Base-by-base conservation (phyloP, 2,113 vertebrate species). In the Elgaria multicarinata region DNA sequence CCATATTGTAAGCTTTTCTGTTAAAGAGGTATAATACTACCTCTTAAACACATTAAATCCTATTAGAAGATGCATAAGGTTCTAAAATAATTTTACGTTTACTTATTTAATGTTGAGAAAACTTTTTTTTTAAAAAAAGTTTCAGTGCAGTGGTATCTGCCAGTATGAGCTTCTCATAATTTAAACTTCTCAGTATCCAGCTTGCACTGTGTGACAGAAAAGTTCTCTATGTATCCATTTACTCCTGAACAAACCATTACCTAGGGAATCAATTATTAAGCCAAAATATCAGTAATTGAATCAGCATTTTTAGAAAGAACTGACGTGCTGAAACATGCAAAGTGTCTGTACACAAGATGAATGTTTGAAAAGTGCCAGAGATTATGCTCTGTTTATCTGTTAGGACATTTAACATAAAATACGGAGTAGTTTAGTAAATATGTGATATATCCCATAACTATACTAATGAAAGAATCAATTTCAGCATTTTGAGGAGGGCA, bases 381-480 rank as follows among this genome's bases (percentile, higher is more conserved):
- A 92, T 95, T 91, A 95, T 92, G 92, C 85, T 95, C 94, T 91
- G 92, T 93, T 96, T 93, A 94, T 91, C 94, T 90, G 90, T 96
- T 94, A 96, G 96, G 94, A 94, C 92, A 93, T 92, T 95, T 90
- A 92, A 86, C 89, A 95, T 96, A 91, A 95, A 94, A 85, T 94
- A 92, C 91, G 77, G 92, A 88, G 91, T 95, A 96, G 92, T 92
- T 96, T 92, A 88, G 94, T 96, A 95, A 95, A 95, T 96, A 95
- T 85, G 93, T 92, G 93, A 93, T 94, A 95, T 91, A 92, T 92
- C 94, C 75, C 92, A 89, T 94, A 93, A 90, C 94, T 89, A 3
- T 93, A 89, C 80, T 88, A 36, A 39, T 44, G 42, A 77, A 88
- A 69, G 80, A 83, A 22, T 88, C 89, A 77, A 53, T 72, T 92